Conservation (phyloP, 2,888 invertebrate species). For the Brachycybe producta region DNA sequence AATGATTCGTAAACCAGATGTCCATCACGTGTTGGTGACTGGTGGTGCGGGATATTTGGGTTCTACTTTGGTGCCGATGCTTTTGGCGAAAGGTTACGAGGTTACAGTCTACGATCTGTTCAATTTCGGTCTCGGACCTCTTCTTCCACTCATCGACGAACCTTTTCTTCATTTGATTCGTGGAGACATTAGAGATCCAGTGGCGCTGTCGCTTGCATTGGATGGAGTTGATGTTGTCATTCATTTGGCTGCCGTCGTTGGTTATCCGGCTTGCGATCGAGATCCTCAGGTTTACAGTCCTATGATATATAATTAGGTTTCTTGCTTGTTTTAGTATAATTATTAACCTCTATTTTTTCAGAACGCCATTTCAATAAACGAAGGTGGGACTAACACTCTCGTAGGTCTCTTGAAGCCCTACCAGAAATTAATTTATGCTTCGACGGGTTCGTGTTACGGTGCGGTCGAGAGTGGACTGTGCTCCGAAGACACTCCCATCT, state of each 20-base stretch:
- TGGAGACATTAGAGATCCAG: slow-evolving; percentile 30
- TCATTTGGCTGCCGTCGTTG: slow-evolving; percentile 34
- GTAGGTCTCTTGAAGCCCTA: slow-evolving; percentile 26
- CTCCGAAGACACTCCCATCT: slow-evolving; percentile 31
- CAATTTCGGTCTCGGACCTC: slow-evolving; percentile 29
- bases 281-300: slow-evolving; percentile 25
- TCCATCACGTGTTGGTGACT: slow-evolving; percentile 24
- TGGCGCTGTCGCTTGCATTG: slow-evolving; percentile 25
- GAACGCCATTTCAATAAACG: slow-evolving; percentile 29
- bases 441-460: slow-evolving; percentile 34
- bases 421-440: slow-evolving; percentile 32
- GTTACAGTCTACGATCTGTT: slow-evolving; percentile 33
- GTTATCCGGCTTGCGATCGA: slow-evolving; percentile 34
- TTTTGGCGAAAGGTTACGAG: slow-evolving; percentile 30
- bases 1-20: not conserved
- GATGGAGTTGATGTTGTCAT: slow-evolving; percentile 28
- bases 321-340: not conserved
- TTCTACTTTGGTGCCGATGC: slow-evolving; percentile 31
- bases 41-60: slow-evolving; percentile 36
- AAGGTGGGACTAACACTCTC: slow-evolving; percentile 29
- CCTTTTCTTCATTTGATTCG: slow-evolving; percentile 22
- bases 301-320: not conserved
- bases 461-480: slow-evolving; percentile 31
- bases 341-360: not conserved
- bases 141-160: slow-evolving; percentile 26